Base-by-base conservation (phyloP, 2,797 vertebrate genomes). In the Gephyroberyx darwinii region DNA sequence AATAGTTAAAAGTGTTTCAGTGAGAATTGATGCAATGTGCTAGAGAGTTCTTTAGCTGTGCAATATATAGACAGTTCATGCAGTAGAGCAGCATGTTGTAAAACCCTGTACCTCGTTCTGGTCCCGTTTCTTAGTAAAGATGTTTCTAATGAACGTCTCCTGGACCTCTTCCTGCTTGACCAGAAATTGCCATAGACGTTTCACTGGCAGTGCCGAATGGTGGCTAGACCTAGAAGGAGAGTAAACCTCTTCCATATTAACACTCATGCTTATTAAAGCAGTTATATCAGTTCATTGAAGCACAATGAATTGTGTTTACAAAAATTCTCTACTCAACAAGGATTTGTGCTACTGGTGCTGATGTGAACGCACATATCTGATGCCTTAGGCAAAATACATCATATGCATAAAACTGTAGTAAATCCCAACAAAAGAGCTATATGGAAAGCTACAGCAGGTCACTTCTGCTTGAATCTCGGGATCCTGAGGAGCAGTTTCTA, bases 141-240 rank as follows among this genome's bases (percentile, higher is more conserved):
- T 98, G 90, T 98, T 96, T 85, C 94, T 93, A 71, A 99, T 99
- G 85, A 99, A 99, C 1, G 96, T 99, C 87, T 99, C 98, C 85
- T 98, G 97, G 74, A 99, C 91, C 83, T 95, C 94, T 35, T 99
- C 98, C 90, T 97, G 97, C 85, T 98, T 99, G 57, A 99, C 95
- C 79, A 99, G 91, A 80, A 95, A 98, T 70, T 96, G 96, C 98
- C 98, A 99, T 73, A 99, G 95, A 59, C 98, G 95, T 85, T 95
- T 98, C 79, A 97, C 95, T 33, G 98, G 95, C 5, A 96, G 92
- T 0, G 95, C 95, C 22, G 95, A 90, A 54, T 93, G 92, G 81
- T 95, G 95, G 68, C 73, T 94, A 1, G 95, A 97, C 88, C 98
- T 99, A 88, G 26, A 89, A 78, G 64, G 2, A 63, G 1, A 73